Evolutionary conservation across 2,113 vertebrate species (phyloP).

Genomic region (Lathamus discolor): DNA sequence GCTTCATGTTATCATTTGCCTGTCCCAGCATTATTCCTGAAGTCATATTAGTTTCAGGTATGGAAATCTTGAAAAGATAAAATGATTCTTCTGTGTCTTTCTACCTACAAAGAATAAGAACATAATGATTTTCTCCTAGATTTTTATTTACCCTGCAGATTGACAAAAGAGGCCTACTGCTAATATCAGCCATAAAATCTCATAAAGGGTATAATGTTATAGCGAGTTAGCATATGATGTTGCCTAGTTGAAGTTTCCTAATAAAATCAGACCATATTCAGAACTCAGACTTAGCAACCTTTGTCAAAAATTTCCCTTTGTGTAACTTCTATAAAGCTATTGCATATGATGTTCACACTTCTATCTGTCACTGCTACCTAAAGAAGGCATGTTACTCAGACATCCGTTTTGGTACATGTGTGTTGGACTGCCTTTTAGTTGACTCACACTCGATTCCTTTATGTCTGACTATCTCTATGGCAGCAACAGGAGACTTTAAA

Average conservation of each 20-base stretch:
- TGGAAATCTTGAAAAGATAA: not conserved
- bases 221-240: not conserved
- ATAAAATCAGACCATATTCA: not conserved
- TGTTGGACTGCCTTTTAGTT: not conserved
- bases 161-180: not conserved
- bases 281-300: not conserved
- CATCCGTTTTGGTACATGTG: rapidly evolving
- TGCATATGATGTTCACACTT: not conserved
- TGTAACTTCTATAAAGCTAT: not conserved
- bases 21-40: not conserved
- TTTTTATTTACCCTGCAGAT: not conserved
- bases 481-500: not conserved
- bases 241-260: not conserved
- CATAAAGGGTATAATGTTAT: not conserved
- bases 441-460: not conserved
- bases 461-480: not conserved
- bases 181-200: not conserved
- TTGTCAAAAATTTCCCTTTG: not conserved
- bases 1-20: not conserved
- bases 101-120: not conserved
- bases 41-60: not conserved
- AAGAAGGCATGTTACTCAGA: not conserved
- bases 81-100: not conserved
- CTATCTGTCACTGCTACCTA: not conserved
- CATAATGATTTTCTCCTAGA: not conserved